Evolutionary conservation across 1,140 invertebrate genomes (phyloP), one percentile per base, ranked within the genome.

Genomic region (Colletes latitarsis): DNA sequence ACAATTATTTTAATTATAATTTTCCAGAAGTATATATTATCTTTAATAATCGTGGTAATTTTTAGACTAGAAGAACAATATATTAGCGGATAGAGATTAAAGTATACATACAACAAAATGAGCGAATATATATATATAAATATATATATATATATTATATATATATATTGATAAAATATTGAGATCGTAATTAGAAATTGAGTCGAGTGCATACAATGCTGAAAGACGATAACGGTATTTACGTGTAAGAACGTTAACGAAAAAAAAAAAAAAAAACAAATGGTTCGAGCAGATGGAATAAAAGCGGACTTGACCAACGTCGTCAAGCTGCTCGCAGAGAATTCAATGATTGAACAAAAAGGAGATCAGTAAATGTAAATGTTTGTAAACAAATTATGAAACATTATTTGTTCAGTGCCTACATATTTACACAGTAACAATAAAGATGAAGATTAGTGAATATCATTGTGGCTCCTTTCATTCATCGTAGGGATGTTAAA

Each of bases 401-500:
- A 93, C 89, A 93, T 93, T 93, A 93, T 93, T 93, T 93, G 92
- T 93, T 93, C 92, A 93, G 92, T 92, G 92, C 92, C 92, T 93
- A 93, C 91, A 93, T 93, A 93, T 93, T 93, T 92, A 92, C 92
- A 93, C 92, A 93, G 91, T 92, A 93, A 93, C 89, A 93, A 92
- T 93, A 93, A 93, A 92, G 91, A 92, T 92, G 91, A 92, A 91
- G 87, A 91, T 92, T 92, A 92, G 92, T 86, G 89, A 90, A 91
- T 81, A 87, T 87, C 83, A 39, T 46, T 46, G 57, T 62, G 30
- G 52, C 30, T 75, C 58, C 63, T 69, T 77, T 14, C 5, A 46
- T 64, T 46, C 6, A n/a, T 46, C 63, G 1, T 8, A 17, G 12
- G 12, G 15, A 30, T 30, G 1, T 0, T 30, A 30, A 30, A 2